Evolutionary conservation across 2,888 invertebrate genomes (phyloP), one percentile per base, ranked within the genome.

Genomic region (Xanthia togata): DNA sequence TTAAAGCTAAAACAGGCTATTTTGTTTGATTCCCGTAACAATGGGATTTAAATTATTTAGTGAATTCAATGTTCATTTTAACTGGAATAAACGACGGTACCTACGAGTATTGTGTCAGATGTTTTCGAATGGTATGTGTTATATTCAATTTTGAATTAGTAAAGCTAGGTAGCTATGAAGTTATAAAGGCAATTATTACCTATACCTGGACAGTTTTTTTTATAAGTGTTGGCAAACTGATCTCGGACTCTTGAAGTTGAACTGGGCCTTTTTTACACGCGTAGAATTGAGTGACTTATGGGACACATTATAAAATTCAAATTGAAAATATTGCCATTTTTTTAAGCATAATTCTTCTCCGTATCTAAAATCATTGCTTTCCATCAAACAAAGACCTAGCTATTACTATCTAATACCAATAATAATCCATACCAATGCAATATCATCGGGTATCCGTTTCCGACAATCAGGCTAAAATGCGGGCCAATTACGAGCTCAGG

Each of bases 401-500:
- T 70, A 62, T 79, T 60, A 31, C 76, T n/a, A n/a, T n/a, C n/a
- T 78, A 73, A 68, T 68, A 68, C 76, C 76, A 63, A 78, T 86
- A 84, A 83, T 79, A 88, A 86, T 80, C 77, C 75, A 83, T 72
- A 81, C 62, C 83, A 86, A 81, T 86, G 81, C 88, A 83, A 87
- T 87, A 84, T 87, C 79, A 86, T 83, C 73, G 74, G 35, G 83
- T 82, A 85, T 84, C 84, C 82, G 82, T 85, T 86, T 76, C 85
- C 84, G 70, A 82, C 90, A 88, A 89, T 87, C 87, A 82, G 83
- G 83, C 83, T 86, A 86, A 91, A 90, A 91, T 90, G 89, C 83
- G 84, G 88, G 87, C 89, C 89, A 92, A 92, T 92, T 92, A 90
- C 87, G 84, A 85, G 84, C 84, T 88, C 91, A 92, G 92, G 92